Base-by-base conservation (phyloP, 2,797 vertebrate species). In the Luscinia megarhynchos region DNA sequence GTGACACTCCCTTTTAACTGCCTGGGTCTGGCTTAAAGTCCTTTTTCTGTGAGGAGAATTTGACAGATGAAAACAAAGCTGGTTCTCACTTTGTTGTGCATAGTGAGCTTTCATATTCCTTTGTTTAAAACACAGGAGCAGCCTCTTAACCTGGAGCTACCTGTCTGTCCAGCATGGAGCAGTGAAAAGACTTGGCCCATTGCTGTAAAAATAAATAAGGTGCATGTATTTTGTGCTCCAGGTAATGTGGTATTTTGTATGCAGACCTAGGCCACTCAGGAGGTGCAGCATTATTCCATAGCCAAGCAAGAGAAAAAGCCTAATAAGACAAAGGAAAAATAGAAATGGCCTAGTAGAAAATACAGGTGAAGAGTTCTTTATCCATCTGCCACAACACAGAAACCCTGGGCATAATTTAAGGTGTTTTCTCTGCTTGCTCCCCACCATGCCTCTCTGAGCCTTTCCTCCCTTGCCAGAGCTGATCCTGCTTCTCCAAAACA, bases 1-100 rank as follows among this genome's bases (percentile, higher is more conserved):
- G 64, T 84, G 90, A 90, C 74, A 43, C 64, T 80, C 95, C 64
- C 70, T 90, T 97, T 97, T 88, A 96, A 46, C 86, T 90, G 62
- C 41, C 67, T 82, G 67, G 46, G 74, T 90, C 86, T 96, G 87
- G 41, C 61, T 95, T 94, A 94, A 95, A 95, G 94, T 76, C 84
- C 59, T 58, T 45, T 55, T 95, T 92, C 73, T 80, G 63, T 76
- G 81, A 92, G 81, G 40, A 80, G 84, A n/a, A 81, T 54, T 72
- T 90, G 92, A 89, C 0, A 4, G 81, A 66, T 89, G 86, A 90
- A 74, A 87, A 87, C n/a, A 54, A 93, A 63, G 66, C 73, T 84
- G 73, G 23, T 90, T 36, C 36, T 94, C 81, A 16, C 78, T 93
- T 84, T 2, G 0, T 53, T 70, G 68, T 77, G 78, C 89, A 82